Base-by-base conservation (phyloP, 2,888 invertebrate genomes). In the Lasioglossum pauxillum region DNA sequence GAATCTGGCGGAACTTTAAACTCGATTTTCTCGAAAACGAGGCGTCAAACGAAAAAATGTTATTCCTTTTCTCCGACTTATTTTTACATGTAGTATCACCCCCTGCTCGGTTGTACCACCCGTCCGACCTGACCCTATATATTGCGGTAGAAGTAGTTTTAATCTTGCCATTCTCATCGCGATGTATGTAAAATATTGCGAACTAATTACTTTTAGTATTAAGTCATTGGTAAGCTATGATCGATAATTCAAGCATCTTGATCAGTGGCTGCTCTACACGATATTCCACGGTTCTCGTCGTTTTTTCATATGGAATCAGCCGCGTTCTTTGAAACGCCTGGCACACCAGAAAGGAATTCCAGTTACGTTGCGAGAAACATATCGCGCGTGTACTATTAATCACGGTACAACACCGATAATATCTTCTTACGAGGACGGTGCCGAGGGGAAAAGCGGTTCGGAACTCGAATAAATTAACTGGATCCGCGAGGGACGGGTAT, bases 381-480 rank as follows among this genome's bases (percentile, higher is more conserved):
- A 60, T 81, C 64, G 72, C 64, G 27, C 53, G 27, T 53, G 77
- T 31, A 57, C 77, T 74, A 82, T 82, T 82, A 82, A 83, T 82
- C 73, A 74, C 46, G 67, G 74, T 72, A 49, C 78, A 71, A 72
- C 78, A 41, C 57, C 78, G 78, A 78, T 57, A 72, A 78, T 78
- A 72, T 78, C 71, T 72, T 27, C 72, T 78, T 49, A 19, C 16
- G 46, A 46, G 46, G 78, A 38, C 49, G 64, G 67, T 23, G 46
- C 35, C 46, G 5, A 44, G 76, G 67, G 41, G 71, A 78, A 27
- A 71, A 53, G 72, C 78, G 72, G 14, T 72, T 57, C 41, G 64
- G 53, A 72, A 75, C 60, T 80, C 80, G 84, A 46, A 82, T 82
- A 73, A 82, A 78, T 69, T 82, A 67, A n/a, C 76, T 23, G n/a